Percentiles rank a stretch among this genome's conserved stretches.
Evolutionary conservation across 2,888 invertebrate species (phyloP).

Genomic region (Reticulitermes lucifugus): DNA sequence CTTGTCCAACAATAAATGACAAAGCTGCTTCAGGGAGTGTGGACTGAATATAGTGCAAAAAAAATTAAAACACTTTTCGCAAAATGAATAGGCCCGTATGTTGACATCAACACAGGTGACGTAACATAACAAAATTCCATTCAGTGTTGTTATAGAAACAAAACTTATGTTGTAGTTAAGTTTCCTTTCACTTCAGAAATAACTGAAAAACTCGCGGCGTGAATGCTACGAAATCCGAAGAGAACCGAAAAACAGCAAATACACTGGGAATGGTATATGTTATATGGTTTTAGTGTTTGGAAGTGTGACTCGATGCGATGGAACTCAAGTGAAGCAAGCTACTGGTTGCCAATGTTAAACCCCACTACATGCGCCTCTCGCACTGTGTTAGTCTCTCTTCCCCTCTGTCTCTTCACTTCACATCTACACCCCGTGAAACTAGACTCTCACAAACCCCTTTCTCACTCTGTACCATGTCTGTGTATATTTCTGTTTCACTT

Average conservation of each 20-base stretch:
- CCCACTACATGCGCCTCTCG: constrained; percentile 34
- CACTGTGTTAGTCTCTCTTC: constrained; percentile 14
- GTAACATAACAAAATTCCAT: not conserved
- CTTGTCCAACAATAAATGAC: not conserved
- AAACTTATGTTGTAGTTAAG: not conserved
- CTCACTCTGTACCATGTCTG: not conserved
- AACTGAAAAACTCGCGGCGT: not conserved
- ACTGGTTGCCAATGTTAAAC: constrained; percentile 45
- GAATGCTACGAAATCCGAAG: not conserved
- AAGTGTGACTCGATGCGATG: constrained; percentile 40
- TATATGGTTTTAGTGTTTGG: constrained; percentile 19
- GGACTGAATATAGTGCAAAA: not conserved
- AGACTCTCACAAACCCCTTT: constrained; percentile 16
- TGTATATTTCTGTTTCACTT: constrained; percentile 23
- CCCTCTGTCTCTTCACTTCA: not conserved
- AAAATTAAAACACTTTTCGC: not conserved
- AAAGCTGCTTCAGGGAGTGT: not conserved
- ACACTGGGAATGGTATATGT: constrained; percentile 35
- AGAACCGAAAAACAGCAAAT: constrained; percentile 2
- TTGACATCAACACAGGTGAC: not conserved
- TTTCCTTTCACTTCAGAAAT: not conserved
- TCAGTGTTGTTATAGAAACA: not conserved
- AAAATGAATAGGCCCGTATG: not conserved
- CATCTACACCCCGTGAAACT: constrained; percentile 1
- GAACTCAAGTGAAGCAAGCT: constrained; percentile 52